These are phyloP conservation scores for Megaceryle alcyon DNA, from an alignment of 2,797 vertebrate species.

Conservation along the genomic window DNA sequence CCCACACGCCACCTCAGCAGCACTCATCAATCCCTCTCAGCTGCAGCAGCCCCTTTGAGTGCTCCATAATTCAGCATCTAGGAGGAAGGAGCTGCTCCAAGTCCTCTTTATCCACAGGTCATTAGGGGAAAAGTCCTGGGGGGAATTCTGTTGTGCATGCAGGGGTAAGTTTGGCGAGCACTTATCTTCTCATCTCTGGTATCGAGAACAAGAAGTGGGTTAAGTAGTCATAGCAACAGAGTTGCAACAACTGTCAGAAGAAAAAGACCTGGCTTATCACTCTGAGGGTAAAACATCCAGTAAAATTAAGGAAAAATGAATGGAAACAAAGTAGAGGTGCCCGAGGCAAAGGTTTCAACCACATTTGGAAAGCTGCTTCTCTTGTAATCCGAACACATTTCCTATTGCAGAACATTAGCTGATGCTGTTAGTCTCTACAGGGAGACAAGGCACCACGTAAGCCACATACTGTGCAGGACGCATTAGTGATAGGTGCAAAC, in stretches of 20 bases:
- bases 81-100: not conserved
- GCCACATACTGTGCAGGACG: not conserved
- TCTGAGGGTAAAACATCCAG: constrained; percentile 13
- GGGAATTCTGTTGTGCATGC: not conserved
- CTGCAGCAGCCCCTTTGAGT: not conserved
- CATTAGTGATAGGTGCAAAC: not conserved
- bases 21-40: not conserved
- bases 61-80: not conserved
- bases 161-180: not conserved
- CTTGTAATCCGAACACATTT: not conserved
- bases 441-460: not conserved
- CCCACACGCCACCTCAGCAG: not conserved
- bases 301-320: constrained; percentile 42
- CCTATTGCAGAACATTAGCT: not conserved
- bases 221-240: constrained; percentile 41
- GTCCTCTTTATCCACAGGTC: not conserved
- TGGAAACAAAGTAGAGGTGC: constrained; percentile 36
- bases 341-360: constrained; percentile 3
- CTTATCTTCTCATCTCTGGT: not conserved
- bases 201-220: not conserved
- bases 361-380: not conserved
- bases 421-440: not conserved
- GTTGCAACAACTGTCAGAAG: constrained; percentile 15
- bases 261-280: not conserved
- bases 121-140: not conserved